phyloP scores from a whole-genome alignment of 1,140 invertebrate genomes.

The Magallana angulata region DNA sequence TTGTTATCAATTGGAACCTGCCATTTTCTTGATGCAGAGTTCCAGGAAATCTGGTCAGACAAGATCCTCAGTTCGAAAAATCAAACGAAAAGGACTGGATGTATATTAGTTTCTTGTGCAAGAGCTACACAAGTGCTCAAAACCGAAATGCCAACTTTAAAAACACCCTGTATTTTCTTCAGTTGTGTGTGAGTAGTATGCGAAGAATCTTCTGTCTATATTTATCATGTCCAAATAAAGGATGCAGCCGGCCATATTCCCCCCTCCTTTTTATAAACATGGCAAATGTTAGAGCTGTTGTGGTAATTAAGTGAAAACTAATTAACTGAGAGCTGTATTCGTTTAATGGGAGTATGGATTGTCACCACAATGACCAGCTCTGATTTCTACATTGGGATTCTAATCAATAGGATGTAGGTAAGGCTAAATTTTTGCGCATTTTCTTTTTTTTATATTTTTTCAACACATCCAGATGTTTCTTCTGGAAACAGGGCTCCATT shows the following conservation, averaged over 20 bases:
- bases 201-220: constrained; percentile 36
- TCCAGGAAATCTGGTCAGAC: constrained; percentile 1
- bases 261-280: constrained; percentile 34
- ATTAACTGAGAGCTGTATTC: constrained; percentile 14
- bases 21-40: not conserved
- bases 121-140: not conserved
- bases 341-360: constrained; percentile 17
- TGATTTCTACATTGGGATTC: not conserved
- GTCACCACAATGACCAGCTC: not conserved
- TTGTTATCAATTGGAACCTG: not conserved
- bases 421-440: not conserved
- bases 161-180: constrained; percentile 37
- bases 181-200: constrained; percentile 37
- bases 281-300: constrained; percentile 15
- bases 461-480: constrained; percentile 11
- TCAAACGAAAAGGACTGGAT: not conserved
- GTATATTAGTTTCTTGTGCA: not conserved
- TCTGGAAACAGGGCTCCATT: not conserved
- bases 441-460: not conserved
- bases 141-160: constrained; percentile 20
- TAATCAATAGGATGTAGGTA: constrained; percentile 29
- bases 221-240: constrained; percentile 38
- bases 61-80: not conserved
- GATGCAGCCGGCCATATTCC: constrained; percentile 33
- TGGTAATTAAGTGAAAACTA: constrained; percentile 32